A percentile compares a stretch with the other conserved stretches of the same genome.
phyloP scores from a whole-genome alignment of 2,888 invertebrate genomes.

The Chaitophorus viminalis region DNA sequence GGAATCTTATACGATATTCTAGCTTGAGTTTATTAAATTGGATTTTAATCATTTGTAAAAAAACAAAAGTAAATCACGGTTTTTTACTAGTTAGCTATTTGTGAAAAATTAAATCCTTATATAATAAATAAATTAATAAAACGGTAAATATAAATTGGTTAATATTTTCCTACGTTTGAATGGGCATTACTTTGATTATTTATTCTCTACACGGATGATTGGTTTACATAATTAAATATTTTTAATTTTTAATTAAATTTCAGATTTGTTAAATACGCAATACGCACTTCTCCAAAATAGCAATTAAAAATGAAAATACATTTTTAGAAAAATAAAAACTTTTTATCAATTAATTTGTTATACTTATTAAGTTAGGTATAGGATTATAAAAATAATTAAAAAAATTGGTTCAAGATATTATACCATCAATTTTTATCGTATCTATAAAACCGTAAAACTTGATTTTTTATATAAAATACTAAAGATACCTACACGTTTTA shows the following conservation, averaged over 20 bases:
- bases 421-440: no score
- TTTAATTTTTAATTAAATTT: background rate
- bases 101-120: no score
- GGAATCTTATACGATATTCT: no score
- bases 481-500: background rate
- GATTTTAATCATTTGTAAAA: no score
- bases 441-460: background rate
- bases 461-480: background rate
- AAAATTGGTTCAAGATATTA: no score
- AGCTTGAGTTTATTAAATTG: no score
- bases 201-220: background rate
- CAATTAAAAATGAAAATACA: background rate
- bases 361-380: no score
- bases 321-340: background rate
- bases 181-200: background rate
- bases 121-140: no score
- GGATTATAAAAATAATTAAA: no score
- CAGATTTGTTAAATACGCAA: background rate
- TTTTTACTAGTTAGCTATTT: no score
- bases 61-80: no score
- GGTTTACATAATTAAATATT: background rate
- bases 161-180: background rate
- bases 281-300: background rate
- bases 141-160: no score
- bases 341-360: background rate